Evolutionary conservation across 2,797 vertebrate species (phyloP).

Genomic region (Rhodeus uyekii): DNA sequence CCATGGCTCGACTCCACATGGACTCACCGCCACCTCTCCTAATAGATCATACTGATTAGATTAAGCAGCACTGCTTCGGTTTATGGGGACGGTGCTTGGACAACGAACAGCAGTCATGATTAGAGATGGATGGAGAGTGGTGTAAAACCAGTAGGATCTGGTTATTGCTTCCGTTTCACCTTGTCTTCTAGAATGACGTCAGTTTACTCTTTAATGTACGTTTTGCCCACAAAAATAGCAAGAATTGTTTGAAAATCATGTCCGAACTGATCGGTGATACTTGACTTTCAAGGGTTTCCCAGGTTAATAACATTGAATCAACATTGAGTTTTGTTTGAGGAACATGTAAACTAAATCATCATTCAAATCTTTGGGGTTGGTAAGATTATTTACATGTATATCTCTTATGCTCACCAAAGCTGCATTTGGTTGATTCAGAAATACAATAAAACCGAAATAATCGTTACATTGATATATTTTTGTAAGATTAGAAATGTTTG

Average conservation of each 20-base stretch:
- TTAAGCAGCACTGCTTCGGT: constrained; percentile 35
- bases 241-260: not conserved
- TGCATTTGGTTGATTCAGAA: too few species aligned
- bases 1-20: constrained; percentile 32
- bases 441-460: too few species aligned
- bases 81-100: not conserved
- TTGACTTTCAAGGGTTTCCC: not conserved
- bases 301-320: not conserved
- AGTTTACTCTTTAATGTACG: not conserved
- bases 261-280: not conserved
- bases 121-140: constrained; percentile 12
- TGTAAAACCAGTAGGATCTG: not conserved
- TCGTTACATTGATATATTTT: too few species aligned
- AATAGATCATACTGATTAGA: constrained; percentile 51
- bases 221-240: not conserved
- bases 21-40: constrained; percentile 38
- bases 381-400: not conserved
- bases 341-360: not conserved
- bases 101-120: constrained; percentile 19
- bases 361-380: not conserved
- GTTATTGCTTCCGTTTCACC: not conserved
- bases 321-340: not conserved
- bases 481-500: not conserved
- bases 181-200: not conserved
- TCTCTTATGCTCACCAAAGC: not conserved